Percentiles rank a stretch among this genome's conserved stretches.
These are phyloP conservation scores for Megalops cyprinoides DNA, from an alignment of 2,797 vertebrate genomes.

Conservation along the genomic window DNA sequence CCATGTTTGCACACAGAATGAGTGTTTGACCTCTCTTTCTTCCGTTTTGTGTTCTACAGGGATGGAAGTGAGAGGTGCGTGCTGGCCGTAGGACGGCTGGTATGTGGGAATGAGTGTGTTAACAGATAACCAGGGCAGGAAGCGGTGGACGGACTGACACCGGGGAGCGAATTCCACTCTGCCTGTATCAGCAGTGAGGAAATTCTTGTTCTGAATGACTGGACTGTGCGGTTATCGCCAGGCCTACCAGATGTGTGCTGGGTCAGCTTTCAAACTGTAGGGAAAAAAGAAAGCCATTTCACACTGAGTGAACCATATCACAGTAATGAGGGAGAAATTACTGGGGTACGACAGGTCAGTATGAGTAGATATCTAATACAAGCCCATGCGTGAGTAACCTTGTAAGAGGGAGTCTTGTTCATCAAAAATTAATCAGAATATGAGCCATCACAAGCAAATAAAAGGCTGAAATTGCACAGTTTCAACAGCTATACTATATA, in stretches of 20 bases:
- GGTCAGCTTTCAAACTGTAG: not conserved
- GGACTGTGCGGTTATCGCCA: not conserved
- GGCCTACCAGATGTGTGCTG: not conserved
- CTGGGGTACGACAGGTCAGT: not conserved
- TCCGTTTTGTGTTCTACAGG: not conserved
- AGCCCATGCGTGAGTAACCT: not conserved
- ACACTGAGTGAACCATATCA: not conserved
- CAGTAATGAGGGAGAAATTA: not conserved
- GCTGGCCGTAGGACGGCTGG: too few species aligned
- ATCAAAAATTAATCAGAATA: not conserved
- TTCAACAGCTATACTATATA: not conserved
- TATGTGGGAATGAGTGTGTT: not conserved
- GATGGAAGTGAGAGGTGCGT: not conserved
- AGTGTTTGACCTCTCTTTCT: too few species aligned
- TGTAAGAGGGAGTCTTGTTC: not conserved
- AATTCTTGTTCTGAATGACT: not conserved
- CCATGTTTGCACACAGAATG: too few species aligned
- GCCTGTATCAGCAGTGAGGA: not conserved
- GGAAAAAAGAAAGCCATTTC: not conserved
- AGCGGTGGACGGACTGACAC: not conserved
- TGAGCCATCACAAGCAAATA: not conserved
- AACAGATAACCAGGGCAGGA: too few species aligned
- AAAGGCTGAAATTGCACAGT: not conserved
- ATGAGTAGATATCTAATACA: not conserved
- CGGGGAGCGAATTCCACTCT: not conserved